Evolutionary conservation across 2,797 vertebrate species (phyloP).

Genomic region (Heterohyrax brucei): DNA sequence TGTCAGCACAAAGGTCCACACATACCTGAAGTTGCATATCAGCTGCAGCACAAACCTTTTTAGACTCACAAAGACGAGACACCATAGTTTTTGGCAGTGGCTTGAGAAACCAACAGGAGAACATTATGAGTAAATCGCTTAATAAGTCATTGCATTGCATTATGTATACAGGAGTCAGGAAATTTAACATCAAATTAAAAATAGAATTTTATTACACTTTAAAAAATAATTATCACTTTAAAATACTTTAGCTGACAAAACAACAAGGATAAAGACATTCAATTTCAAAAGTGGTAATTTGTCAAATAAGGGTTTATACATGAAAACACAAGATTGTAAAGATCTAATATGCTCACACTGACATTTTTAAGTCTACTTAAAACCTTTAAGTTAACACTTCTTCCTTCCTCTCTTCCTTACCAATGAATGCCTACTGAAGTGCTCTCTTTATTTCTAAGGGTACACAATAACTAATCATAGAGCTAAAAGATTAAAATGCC

Average conservation of each 20-base stretch:
- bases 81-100: slow-evolving; percentile 96
- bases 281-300: slow-evolving; percentile 29
- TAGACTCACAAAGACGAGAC: slow-evolving; percentile 97
- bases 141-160: background rate
- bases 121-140: background rate
- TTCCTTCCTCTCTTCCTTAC: slow-evolving; percentile 33
- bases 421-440: slow-evolving; percentile 30
- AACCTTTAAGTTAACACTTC: slow-evolving; percentile 46
- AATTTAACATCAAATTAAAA: background rate
- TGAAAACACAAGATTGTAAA: slow-evolving; percentile 24
- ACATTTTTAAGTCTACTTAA: slow-evolving; percentile 56
- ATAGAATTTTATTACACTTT: slow-evolving; percentile 38
- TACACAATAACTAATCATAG: slow-evolving; percentile 33
- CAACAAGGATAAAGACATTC: slow-evolving; percentile 61
- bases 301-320: background rate
- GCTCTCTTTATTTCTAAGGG: slow-evolving; percentile 46
- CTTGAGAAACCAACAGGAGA: slow-evolving; percentile 88
- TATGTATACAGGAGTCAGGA: background rate
- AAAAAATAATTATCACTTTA: slow-evolving; percentile 59
- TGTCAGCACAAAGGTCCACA: slow-evolving; percentile 32
- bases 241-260: slow-evolving; percentile 61
- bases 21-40: slow-evolving; percentile 98
- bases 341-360: background rate
- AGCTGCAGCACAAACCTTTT: slow-evolving; percentile 97
- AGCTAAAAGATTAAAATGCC: slow-evolving; percentile 57